Evolutionary conservation across 2,113 vertebrate species (phyloP).

Genomic region (Hippopotamus amphibius): DNA sequence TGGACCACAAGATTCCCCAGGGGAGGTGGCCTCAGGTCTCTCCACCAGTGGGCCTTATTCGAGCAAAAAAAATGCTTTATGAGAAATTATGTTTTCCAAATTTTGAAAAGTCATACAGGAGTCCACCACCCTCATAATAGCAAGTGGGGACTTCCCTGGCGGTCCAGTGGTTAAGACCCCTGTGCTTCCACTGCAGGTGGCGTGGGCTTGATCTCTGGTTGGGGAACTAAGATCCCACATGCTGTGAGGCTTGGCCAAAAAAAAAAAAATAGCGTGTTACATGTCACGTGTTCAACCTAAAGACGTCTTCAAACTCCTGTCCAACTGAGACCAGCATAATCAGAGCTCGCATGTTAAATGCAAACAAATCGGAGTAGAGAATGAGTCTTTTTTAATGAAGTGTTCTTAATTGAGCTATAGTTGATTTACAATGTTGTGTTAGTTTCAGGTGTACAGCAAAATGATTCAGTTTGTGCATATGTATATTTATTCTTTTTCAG

Average conservation of each 20-base stretch:
- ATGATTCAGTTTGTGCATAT: background rate
- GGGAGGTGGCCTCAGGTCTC: background rate
- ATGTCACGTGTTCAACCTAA: background rate
- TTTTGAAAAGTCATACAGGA: background rate
- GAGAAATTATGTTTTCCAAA: background rate
- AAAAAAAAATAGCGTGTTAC: background rate
- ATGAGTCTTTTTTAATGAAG: background rate
- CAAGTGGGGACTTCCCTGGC: background rate
- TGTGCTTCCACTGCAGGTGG: background rate
- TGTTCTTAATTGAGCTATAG: fast-evolving
- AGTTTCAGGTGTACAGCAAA: background rate
- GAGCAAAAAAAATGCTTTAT: background rate
- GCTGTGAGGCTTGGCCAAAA: background rate
- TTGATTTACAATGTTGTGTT: too few relatives aligned
- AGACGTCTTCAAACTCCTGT: background rate
- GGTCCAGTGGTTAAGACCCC: background rate
- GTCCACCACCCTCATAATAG: background rate
- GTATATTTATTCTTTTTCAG: background rate
- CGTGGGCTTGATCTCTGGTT: background rate
- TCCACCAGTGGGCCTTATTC: background rate
- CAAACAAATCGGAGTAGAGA: background rate
- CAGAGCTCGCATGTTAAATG: background rate
- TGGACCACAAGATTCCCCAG: too few relatives aligned
- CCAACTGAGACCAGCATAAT: background rate
- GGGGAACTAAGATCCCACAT: background rate